Conservation (phyloP, 2,797 vertebrate species). For the Geotrypetes seraphini region DNA sequence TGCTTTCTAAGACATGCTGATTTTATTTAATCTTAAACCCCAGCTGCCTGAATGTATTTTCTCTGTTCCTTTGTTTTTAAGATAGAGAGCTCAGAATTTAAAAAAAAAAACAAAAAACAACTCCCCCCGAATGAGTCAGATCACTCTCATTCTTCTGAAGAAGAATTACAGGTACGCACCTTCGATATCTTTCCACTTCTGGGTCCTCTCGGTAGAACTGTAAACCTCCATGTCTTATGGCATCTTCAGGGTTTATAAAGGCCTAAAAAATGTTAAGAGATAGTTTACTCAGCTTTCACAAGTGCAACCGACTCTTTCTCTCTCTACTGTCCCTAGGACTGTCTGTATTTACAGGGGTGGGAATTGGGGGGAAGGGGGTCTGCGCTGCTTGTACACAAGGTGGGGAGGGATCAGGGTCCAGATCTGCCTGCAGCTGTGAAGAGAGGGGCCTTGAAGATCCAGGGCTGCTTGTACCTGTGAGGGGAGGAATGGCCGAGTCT, state of each 20-base stretch:
- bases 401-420: too few species aligned
- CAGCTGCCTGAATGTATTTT: not conserved
- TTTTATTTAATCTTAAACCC: too few species aligned
- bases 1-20: too few species aligned
- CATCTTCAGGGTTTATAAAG: constrained; percentile 87
- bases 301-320: too few species aligned
- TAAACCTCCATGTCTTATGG: constrained; percentile 72
- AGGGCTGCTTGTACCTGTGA: too few species aligned
- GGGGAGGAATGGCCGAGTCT: too few species aligned
- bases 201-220: constrained; percentile 68
- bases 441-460: too few species aligned
- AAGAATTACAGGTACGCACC: constrained; percentile 43
- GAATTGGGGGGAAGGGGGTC: not conserved
- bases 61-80: rapidly evolving
- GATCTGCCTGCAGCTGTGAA: too few species aligned
- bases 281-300: too few species aligned
- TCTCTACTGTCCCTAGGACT: rapidly evolving
- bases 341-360: too few species aligned
- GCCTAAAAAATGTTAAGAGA: constrained; percentile 71
- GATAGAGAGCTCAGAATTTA: too few species aligned
- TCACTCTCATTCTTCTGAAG: not conserved
- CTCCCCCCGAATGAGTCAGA: too few species aligned
- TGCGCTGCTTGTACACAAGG: not conserved
- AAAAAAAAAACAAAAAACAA: not conserved
- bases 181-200: constrained; percentile 74